Base-by-base conservation (phyloP, 2,888 invertebrate genomes). In the Gonocerus acuteangulatus region DNA sequence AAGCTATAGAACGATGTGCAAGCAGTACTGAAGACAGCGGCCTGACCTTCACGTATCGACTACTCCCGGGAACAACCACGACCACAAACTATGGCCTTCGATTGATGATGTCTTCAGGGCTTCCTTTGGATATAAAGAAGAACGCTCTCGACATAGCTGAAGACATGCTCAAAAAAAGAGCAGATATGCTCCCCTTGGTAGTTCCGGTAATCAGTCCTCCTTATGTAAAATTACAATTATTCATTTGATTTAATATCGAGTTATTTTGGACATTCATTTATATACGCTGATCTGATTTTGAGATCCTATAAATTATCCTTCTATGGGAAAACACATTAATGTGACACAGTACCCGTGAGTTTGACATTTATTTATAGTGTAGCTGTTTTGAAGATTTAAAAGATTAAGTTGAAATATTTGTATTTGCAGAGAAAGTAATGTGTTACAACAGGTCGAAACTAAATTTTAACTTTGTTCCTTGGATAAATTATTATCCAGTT, bases 11-110 rank as follows among this genome's bases (percentile, higher is more conserved):
- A 54, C 52, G 63, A 22, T 48, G 68, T 9, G 71, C 72, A 2
- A 72, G 71, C 23, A 67, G 72, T 39, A 69, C 68, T 44, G 67
- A 74, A 11, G 67, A 72, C 42, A 64, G 65, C 2, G 74, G 76
- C 66, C 73, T 87, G 22, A 71, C 80, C n/a, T 87, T 84, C 69
- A 80, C 82, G 21, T 83, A 87, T 69, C 80, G 77, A 69, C 71
- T 87, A 23, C 76, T 78, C 60, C 73, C 75, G 0, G 88, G 87
- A 3, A 73, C 80, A 0, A 82, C 82, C 0, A 73, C 75, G 11
- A 73, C 84, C 2, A 76, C 80, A 66, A 75, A 80, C 63, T 88
- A 89, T 69, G 88, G 87, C 0, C 73, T 87, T 23, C 76, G 79
- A 22, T 72, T 87, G 51, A 84, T 86, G 1, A 75, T 79, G 63